Evolutionary conservation across 1,140 invertebrate genomes (phyloP).

Genomic region (Drosophila bocqueti): DNA sequence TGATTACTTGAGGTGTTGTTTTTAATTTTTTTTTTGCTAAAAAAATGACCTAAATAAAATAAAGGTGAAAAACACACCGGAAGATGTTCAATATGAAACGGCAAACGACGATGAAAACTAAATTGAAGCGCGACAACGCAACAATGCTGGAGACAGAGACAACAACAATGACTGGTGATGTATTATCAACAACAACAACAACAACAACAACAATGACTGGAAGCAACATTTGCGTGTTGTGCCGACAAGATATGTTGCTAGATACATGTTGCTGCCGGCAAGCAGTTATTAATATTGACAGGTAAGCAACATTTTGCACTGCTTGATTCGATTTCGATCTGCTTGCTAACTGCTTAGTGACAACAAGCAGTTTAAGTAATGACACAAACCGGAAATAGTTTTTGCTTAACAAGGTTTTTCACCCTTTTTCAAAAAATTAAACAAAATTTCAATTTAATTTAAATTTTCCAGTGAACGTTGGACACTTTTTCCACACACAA

Average conservation of each 20-base stretch:
- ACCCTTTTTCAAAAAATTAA: neutral
- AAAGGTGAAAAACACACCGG: constrained; percentile 20
- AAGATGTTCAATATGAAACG: constrained; percentile 44
- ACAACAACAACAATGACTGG: constrained; percentile 16
- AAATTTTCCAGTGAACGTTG: neutral
- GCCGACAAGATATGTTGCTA: constrained; percentile 40
- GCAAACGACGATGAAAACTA: constrained; percentile 24
- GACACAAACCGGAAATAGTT: neutral
- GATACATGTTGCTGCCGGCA: constrained; percentile 52
- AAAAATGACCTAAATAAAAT: constrained; percentile 7
- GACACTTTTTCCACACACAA: neutral
- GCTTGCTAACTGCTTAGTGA: neutral
- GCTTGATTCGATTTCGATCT: neutral
- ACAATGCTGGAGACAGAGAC: constrained; percentile 4
- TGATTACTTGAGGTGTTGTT: constrained; percentile 52
- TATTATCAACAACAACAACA: constrained; percentile 22
- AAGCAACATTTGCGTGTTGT: constrained; percentile 64
- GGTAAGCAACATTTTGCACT: constrained; percentile 30
- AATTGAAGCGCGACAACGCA: constrained; percentile 19
- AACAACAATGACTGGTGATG: constrained; percentile 14
- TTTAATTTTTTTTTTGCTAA: neutral
- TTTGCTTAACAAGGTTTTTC: neutral
- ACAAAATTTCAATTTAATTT: neutral
- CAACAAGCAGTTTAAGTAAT: constrained; percentile 19
- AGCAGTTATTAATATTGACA: constrained; percentile 35